Percentiles rank a stretch among this genome's conserved stretches.
Conservation (phyloP, 2,797 vertebrate species). For the Helarctos malayanus region DNA sequence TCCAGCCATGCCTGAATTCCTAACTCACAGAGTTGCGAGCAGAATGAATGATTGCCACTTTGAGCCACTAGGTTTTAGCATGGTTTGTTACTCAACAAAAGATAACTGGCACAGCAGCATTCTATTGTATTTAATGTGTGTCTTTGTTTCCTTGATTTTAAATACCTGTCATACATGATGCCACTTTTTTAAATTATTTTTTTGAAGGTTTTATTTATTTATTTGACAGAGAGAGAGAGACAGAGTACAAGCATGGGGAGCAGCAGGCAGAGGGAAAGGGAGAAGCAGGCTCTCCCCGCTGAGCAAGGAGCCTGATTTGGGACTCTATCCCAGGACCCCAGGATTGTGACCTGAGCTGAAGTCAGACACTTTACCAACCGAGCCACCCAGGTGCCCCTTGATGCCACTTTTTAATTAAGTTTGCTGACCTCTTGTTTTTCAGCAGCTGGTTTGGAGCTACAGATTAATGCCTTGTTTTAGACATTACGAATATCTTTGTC, state of each 20-base stretch:
- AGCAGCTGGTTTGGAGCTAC: neutral
- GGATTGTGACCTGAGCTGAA: no score
- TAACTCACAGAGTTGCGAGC: neutral
- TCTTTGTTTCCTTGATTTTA: neutral
- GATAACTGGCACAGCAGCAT: neutral
- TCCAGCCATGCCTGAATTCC: neutral
- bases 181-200: neutral
- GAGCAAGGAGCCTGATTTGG: no score
- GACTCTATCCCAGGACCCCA: no score
- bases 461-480: neutral
- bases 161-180: neutral
- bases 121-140: neutral
- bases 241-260: no score
- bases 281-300: neutral
- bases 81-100: neutral
- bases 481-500: neutral
- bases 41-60: neutral
- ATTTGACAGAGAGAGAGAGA: neutral
- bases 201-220: neutral
- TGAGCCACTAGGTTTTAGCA: neutral
- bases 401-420: neutral
- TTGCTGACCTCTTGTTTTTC: neutral
- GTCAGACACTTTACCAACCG: no score
- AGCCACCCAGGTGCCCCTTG: no score
- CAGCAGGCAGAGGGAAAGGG: no score